Evolutionary conservation across 2,888 invertebrate species (phyloP), one percentile per base, ranked within the genome.

Genomic region (Strigamia transsilvanica): DNA sequence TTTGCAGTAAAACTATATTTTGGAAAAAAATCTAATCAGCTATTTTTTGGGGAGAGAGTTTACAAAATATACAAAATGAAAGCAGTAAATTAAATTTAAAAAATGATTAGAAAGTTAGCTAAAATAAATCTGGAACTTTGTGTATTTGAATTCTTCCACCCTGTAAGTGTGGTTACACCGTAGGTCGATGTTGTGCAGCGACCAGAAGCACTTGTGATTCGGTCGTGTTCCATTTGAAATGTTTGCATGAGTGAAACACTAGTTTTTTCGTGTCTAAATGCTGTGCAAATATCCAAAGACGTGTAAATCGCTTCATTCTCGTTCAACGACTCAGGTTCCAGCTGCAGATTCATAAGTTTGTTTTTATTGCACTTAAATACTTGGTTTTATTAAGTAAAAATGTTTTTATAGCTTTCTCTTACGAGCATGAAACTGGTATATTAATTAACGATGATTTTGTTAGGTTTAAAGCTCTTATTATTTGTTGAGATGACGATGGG

Each of bases 391-490:
- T 46, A 46, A 46, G 15, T 13, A 13, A 46, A 46, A 46, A 46
- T 15, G 15, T 13, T 46, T 46, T 46, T 46, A 46, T 12, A 15
- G 13, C 13, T 46, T 15, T 12, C 12, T 46, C 46, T 46, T 46
- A 46, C 46, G 46, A 15, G 12, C 13, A 51, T 15, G 51, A 18
- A 51, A 51, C 13, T n/a, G 6, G 15, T 51, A 6, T 51, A 18
- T 15, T 51, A 51, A 51, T 51, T 51, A 51, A 51, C 51, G 51
- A 51, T 51, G 51, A 51, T 51, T 51, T 51, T 51, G 51, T 18
- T 51, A 13, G 15, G 46, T 13, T 46, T 46, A 46, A 41, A 41
- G 3, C 9, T 15, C 15, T 13, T 15, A 13, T 6, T 51, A n/a
- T 15, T 51, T 7, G 51, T n/a, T 15, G n/a, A 51, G 18, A 51